Percentiles rank a stretch among this genome's conserved stretches.
phyloP scores from a whole-genome alignment of 2,797 vertebrate species.

The Salmo trutta region DNA sequence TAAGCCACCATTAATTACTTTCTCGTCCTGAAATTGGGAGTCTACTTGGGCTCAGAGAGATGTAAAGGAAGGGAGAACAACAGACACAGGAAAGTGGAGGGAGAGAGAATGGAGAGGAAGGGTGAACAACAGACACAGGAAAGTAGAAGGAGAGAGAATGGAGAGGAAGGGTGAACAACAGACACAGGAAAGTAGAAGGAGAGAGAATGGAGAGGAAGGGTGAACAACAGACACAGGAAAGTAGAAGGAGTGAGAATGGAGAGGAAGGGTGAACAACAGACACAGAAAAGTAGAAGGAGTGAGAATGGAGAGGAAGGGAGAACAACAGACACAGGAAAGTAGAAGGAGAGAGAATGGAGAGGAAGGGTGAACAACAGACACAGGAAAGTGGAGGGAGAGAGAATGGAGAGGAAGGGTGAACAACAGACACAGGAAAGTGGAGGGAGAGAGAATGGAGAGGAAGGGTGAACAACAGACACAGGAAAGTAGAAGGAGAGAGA shows the following conservation, averaged over 20 bases:
- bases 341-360: background rate
- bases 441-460: background rate
- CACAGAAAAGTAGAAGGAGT: too few relatives aligned
- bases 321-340: too few relatives aligned
- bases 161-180: background rate
- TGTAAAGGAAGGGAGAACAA: background rate
- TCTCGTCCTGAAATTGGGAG: constrained; percentile 16
- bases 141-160: background rate
- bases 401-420: background rate
- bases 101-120: background rate
- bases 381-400: too few relatives aligned
- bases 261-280: too few relatives aligned
- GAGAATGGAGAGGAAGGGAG: background rate
- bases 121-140: background rate
- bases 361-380: too few relatives aligned
- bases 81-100: too few relatives aligned
- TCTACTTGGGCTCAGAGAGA: constrained; percentile 8
- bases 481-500: too few relatives aligned
- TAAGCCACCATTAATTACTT: constrained; percentile 30
- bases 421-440: too few relatives aligned
- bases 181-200: background rate
- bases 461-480: too few relatives aligned
- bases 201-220: too few relatives aligned
- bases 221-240: too few relatives aligned
- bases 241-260: background rate